phyloP scores from a whole-genome alignment of 2,888 invertebrate genomes.

The Reticulitermes lucifugus region DNA sequence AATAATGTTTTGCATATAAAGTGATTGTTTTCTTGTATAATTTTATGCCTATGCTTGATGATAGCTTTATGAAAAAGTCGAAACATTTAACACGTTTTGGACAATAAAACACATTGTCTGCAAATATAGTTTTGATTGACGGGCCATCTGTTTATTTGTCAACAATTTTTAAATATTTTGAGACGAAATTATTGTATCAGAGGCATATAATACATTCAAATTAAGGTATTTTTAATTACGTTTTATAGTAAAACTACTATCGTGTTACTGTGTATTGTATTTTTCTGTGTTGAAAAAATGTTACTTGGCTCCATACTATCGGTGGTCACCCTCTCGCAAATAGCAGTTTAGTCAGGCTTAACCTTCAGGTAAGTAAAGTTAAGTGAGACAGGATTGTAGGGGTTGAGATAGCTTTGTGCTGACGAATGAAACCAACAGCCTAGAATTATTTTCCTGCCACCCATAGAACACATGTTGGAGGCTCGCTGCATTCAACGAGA shows the following conservation, averaged over 20 bases:
- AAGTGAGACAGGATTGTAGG: not conserved
- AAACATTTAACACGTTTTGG: too few relatives aligned
- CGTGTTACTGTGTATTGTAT: not conserved
- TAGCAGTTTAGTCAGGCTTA: conserved; percentile 13
- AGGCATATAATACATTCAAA: too few relatives aligned
- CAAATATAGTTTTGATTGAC: too few relatives aligned
- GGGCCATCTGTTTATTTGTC: too few relatives aligned
- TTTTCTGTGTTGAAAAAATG: not conserved
- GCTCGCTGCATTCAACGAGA: not conserved
- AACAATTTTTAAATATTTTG: too few relatives aligned
- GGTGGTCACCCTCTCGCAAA: not conserved
- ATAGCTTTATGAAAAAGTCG: too few relatives aligned
- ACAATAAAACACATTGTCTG: too few relatives aligned
- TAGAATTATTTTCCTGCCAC: not conserved
- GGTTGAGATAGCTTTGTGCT: not conserved
- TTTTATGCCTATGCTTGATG: too few relatives aligned
- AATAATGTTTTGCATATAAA: too few relatives aligned
- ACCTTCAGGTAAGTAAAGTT: not conserved
- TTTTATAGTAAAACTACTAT: not conserved
- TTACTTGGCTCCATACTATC: not conserved
- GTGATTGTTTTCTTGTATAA: too few relatives aligned
- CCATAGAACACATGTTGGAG: not conserved
- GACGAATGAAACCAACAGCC: not conserved
- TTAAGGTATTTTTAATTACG: too few relatives aligned
- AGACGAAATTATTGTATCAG: too few relatives aligned